Base-by-base conservation (phyloP, 2,113 vertebrate species). In the Patagioenas fasciata region DNA sequence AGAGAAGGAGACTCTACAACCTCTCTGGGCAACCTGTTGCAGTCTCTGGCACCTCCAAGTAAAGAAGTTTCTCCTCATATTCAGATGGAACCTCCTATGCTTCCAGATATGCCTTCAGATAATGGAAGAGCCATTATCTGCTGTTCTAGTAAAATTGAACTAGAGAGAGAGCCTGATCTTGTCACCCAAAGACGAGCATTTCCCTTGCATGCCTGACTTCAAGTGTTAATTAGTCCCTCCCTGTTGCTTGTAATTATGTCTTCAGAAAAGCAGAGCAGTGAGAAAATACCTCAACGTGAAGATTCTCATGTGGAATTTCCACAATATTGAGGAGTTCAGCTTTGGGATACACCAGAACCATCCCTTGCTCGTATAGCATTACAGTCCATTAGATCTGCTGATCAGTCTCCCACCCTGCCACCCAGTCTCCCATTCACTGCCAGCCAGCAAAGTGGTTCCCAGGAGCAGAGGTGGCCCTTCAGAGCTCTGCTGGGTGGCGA, bases 351-450 rank as follows among this genome's bases (percentile, higher is more conserved):
- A 57, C 7, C 19, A 28, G 19, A 26, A 38, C 70, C 10, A 23
- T 26, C 50, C 32, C 36, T 65, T 77, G 24, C 10, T 78, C 32
- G 36, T 73, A 4, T 15, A 50, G n/a, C 31, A 7, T 44, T 40
- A 26, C 10, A 79, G 29, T 7, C 44, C 47, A 1, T 42, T 31
- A 42, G 18, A 29, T 72, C 56, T 58, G 38, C 72, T 44, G 21
- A 3, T 28, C 8, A 47, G 26, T 42, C 34, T 80, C 61, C 19
- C 28, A 26, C 7, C 4, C 0, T n/a, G n/a, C n/a, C n/a, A n/a
- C n/a, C n/a, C 8, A 47, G 26, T 42, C 34, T 80, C 61, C 19
- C 28, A 26, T 6, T 3, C 0, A 11, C 58, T 65, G 80, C 32
- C 50, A 86, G 29, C 19, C 31, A 42, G 38, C 58, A 40, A 29